These are phyloP conservation scores for Ammospiza nelsoni DNA, from an alignment of 2,113 vertebrate genomes.

Conservation along the genomic window DNA sequence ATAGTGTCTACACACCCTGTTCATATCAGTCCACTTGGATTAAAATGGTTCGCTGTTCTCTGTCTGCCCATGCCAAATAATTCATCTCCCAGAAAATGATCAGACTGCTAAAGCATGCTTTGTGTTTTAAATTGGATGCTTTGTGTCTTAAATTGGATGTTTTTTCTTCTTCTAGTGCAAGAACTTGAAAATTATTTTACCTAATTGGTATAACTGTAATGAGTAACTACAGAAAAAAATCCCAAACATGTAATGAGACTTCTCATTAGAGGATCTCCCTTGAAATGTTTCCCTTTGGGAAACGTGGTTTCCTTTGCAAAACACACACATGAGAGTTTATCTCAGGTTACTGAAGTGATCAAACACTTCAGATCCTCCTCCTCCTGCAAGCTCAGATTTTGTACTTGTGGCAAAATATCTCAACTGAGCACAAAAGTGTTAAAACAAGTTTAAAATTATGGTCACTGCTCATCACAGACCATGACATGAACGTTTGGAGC, in stretches of 20 bases:
- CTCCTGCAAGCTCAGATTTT: not conserved
- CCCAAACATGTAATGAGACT: not conserved
- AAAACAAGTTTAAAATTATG: not conserved
- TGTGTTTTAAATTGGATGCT: not conserved
- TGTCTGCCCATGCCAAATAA: not conserved
- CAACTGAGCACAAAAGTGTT: not conserved
- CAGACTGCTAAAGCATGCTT: not conserved
- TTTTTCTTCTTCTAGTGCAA: not conserved
- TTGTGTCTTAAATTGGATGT: not conserved
- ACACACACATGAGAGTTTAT: not conserved
- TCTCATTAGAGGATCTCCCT: not conserved
- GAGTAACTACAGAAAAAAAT: not conserved
- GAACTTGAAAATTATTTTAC: not conserved
- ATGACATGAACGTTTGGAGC: not conserved
- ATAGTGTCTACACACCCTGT: not conserved
- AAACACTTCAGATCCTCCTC: not conserved
- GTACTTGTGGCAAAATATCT: not conserved
- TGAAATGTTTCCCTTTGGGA: not conserved
- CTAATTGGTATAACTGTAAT: not conserved
- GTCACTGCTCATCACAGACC: not conserved
- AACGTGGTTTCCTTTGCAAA: not conserved
- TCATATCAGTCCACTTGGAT: not conserved
- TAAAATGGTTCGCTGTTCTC: not conserved
- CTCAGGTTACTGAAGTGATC: not conserved
- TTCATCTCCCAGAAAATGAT: not conserved